Conservation (phyloP, 2,888 invertebrate genomes). For the Subacronicta megacephala region DNA sequence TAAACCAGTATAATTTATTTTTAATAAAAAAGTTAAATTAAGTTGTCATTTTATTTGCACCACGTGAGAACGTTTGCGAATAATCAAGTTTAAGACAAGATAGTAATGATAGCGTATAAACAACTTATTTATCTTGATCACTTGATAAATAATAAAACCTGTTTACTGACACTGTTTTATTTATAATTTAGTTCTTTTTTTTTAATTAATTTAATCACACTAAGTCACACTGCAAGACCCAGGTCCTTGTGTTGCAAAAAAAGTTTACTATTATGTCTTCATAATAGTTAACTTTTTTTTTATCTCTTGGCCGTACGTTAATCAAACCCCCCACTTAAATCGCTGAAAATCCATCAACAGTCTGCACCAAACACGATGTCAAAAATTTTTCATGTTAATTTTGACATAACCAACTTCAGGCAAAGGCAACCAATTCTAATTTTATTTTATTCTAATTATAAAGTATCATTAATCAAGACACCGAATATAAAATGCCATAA, state of each 20-base stretch:
- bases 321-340: too few species aligned
- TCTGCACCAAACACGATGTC: too few species aligned
- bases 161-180: slow-evolving; percentile 12
- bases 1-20: slow-evolving; percentile 20
- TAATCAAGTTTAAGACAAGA: slow-evolving; percentile 32
- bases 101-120: slow-evolving; percentile 21
- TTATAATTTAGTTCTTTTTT: neutral
- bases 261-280: too few species aligned
- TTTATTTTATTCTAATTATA: slow-evolving; percentile 6
- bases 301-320: too few species aligned
- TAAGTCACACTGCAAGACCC: too few species aligned
- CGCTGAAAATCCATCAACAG: too few species aligned
- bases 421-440: slow-evolving; percentile 24
- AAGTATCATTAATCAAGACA: slow-evolving; percentile 26
- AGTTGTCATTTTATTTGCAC: slow-evolving; percentile 20
- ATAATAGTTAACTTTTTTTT: too few species aligned
- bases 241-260: too few species aligned
- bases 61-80: slow-evolving; percentile 19
- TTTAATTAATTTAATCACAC: neutral
- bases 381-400: neutral
- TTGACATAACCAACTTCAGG: slow-evolving; percentile 10
- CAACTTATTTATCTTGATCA: slow-evolving; percentile 32
- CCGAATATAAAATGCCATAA: slow-evolving; percentile 26
- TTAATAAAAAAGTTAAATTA: slow-evolving; percentile 22
- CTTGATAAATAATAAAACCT: slow-evolving; percentile 18